Evolutionary conservation across 2,113 vertebrate species (phyloP), one percentile per base, ranked within the genome.

Genomic region (Fregetta grallaria): DNA sequence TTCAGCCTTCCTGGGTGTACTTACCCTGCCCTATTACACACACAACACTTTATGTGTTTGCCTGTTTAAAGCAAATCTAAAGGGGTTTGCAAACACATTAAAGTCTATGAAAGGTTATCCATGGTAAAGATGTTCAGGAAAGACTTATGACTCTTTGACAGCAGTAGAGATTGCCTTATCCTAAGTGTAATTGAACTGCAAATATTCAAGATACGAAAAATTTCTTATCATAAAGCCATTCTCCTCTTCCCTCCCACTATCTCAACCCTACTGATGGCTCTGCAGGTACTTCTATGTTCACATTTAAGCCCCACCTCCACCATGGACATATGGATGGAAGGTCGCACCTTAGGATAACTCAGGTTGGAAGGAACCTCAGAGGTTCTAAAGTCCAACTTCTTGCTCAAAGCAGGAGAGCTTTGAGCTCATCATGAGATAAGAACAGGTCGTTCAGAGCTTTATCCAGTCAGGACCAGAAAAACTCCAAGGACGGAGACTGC

Each of bases 401-500:
- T 61, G 22, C 15, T 70, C 50, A 65, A 82, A 81, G 29, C 3
- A 81, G 8, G 8, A 61, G 38, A 38, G 38, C 38, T 38, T 38
- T 38, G 38, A 38, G 38, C 38, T 38, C 38, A 38, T 38, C 38
- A 1, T n/a, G 8, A 70, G 29, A 42, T 18, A 14, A 56, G 27
- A 74, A 40, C 19, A 30, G 9, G 26, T 15, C 3, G 3, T 34
- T 80, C 23, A 50, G 15, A 70, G 7, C 4, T 61, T 88, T 68
- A 38, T 42, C 29, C 19, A 6, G 4, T 59, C 27, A 85, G 32
- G 7, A 44, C 9, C 9, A 17, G 23, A 84, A 29, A 66, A 59
- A 7, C 8, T 68, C 10, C 32, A 49, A 50, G 29, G 17, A 36
- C 0, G 2, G 21, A 59, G 42, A 38, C 9, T 1, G 5, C 34